Conservation (phyloP, 2,888 invertebrate species). For the Diachrysia chrysitis region DNA sequence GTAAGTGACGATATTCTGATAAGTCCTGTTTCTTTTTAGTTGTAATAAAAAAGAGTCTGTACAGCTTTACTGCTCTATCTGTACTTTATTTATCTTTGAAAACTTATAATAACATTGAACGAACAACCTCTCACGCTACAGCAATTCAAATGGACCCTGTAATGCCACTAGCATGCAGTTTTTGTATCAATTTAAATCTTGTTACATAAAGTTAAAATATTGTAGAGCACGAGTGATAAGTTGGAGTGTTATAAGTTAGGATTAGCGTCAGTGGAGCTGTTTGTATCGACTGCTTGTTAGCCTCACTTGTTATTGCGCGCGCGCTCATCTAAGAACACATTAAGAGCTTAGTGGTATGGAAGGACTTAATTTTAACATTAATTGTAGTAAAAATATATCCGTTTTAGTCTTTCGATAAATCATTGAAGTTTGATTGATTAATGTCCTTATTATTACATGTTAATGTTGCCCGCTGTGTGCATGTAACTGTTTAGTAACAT, state of each 20-base stretch:
- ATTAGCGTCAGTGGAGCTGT: slow-evolving; percentile 79
- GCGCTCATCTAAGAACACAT: slow-evolving; percentile 75
- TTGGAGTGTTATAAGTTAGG: slow-evolving; percentile 82
- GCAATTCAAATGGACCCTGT: slow-evolving; percentile 28
- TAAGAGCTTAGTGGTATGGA: slow-evolving; percentile 58
- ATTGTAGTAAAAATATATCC: not conserved
- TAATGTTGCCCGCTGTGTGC: no score
- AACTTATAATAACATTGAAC: not conserved
- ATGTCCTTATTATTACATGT: no score
- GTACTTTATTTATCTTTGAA: not conserved
- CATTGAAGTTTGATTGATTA: no score
- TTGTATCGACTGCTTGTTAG: slow-evolving; percentile 85
- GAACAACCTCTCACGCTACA: not conserved
- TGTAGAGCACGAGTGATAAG: slow-evolving; percentile 78
- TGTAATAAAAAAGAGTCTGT: no score
- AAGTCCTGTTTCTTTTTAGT: no score
- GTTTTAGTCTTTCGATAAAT: not conserved
- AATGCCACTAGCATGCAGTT: slow-evolving; percentile 32
- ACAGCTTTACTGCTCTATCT: no score
- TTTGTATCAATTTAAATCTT: slow-evolving; percentile 39
- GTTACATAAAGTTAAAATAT: slow-evolving; percentile 46
- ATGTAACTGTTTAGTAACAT: no score
- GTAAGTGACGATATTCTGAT: no score
- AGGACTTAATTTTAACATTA: not conserved
- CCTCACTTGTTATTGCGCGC: slow-evolving; percentile 84